A percentile compares a stretch with the other conserved stretches of the same genome.
Conservation (phyloP, 1,140 invertebrate species). For the Brachionus koreanus region DNA sequence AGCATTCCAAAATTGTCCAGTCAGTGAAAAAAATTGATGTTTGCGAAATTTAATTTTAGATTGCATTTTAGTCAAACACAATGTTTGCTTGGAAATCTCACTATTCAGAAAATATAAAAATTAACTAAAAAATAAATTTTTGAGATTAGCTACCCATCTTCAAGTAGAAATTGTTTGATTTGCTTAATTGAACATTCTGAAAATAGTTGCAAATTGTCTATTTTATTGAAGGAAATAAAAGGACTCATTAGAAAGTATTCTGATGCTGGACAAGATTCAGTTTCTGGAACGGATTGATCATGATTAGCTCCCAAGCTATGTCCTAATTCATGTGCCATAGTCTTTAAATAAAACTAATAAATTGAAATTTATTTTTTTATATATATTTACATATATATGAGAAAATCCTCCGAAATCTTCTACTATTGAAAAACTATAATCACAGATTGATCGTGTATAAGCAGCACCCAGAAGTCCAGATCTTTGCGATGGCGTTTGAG, state of each 20-base stretch:
- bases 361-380: background rate
- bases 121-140: background rate
- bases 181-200: background rate
- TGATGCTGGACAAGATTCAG: background rate
- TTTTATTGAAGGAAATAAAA: background rate
- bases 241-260: constrained; percentile 8
- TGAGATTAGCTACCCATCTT: background rate
- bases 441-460: background rate
- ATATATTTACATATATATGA: background rate
- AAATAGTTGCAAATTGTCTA: background rate
- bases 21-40: background rate
- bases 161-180: background rate
- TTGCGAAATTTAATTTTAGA: background rate
- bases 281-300: background rate
- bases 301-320: background rate
- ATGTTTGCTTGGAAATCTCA: background rate
- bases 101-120: background rate
- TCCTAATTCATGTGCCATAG: background rate
- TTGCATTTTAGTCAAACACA: background rate
- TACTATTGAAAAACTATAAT: background rate
- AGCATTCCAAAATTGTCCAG: background rate
- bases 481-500: background rate
- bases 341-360: background rate
- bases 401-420: constrained; percentile 10
- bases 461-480: background rate